A percentile compares a stretch with the other conserved stretches of the same genome.
phyloP scores from a whole-genome alignment of 2,113 vertebrate genomes.

The Hippoglossus stenolepis region DNA sequence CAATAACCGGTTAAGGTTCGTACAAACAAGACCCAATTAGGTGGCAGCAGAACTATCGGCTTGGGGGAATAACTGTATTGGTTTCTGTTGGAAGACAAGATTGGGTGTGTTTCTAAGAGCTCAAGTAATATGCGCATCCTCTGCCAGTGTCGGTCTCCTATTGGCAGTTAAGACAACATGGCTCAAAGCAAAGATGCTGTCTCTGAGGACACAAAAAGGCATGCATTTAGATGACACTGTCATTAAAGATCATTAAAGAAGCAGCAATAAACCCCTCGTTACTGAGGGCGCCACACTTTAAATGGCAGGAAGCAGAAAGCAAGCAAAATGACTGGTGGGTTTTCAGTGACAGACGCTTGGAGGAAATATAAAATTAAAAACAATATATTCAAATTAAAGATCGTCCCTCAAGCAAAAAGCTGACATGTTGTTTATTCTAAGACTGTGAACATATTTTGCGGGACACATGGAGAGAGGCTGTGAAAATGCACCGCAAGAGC shows the following conservation, averaged over 20 bases:
- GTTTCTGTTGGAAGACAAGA: slow-evolving; percentile 13
- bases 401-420: slow-evolving; percentile 43
- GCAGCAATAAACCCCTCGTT: slow-evolving; percentile 3
- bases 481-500: slow-evolving; percentile 36
- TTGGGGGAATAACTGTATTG: slow-evolving; percentile 16
- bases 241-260: slow-evolving; percentile 45
- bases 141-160: slow-evolving; percentile 35
- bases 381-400: slow-evolving; percentile 13
- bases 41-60: neutral
- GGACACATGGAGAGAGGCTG: slow-evolving; percentile 43
- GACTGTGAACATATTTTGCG: slow-evolving; percentile 37
- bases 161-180: slow-evolving; percentile 46
- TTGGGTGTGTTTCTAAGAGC: slow-evolving; percentile 28
- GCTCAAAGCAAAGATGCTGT: slow-evolving; percentile 20
- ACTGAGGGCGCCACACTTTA: slow-evolving; percentile 1
- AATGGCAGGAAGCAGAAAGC: slow-evolving; percentile 5
- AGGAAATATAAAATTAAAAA: slow-evolving; percentile 18
- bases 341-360: slow-evolving; percentile 1
- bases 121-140: slow-evolving; percentile 48
- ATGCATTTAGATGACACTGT: slow-evolving; percentile 14
- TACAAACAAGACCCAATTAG: neutral
- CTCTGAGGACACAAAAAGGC: slow-evolving; percentile 32
- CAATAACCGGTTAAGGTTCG: slow-evolving; percentile 19
- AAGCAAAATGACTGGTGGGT: neutral
- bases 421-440: slow-evolving; percentile 40